Conservation (phyloP, 30 jellyfish, hydroid and myxozoan genomes). For the Turritopsis rubra region DNA sequence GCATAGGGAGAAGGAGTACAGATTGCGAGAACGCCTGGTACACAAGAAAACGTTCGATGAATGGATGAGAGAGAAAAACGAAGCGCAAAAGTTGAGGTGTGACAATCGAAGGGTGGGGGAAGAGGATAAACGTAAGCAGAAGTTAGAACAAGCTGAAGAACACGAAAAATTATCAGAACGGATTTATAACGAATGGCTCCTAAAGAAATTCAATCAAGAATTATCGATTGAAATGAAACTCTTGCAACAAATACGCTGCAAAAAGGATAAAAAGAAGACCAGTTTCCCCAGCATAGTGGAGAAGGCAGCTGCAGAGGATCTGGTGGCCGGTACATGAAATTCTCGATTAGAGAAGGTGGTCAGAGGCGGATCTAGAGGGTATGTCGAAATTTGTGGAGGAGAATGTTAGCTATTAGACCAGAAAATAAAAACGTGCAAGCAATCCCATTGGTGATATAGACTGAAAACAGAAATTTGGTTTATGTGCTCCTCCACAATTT, state of each 20-base stretch:
- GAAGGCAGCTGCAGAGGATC: background rate
- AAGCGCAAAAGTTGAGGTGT: slow-evolving; percentile 29
- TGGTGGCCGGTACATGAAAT: too few relatives aligned
- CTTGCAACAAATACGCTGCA: background rate
- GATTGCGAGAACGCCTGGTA: slow-evolving; percentile 28
- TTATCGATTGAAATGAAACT: background rate
- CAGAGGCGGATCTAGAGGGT: too few relatives aligned
- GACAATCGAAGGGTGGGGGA: slow-evolving; percentile 35
- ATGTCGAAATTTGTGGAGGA: too few relatives aligned
- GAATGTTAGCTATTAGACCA: too few relatives aligned
- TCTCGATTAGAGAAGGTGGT: too few relatives aligned
- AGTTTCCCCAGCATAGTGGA: background rate
- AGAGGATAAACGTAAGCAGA: slow-evolving; percentile 35
- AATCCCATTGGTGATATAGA: too few relatives aligned
- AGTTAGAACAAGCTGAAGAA: slow-evolving; percentile 34
- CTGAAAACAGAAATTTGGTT: too few relatives aligned
- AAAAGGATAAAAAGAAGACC: background rate
- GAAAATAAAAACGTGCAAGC: too few relatives aligned
- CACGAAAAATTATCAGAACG: slow-evolving; percentile 27
- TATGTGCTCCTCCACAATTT: too few relatives aligned
- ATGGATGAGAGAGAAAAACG: slow-evolving; percentile 46
- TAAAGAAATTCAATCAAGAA: slow-evolving; percentile 16
- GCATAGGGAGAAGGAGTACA: slow-evolving; percentile 28
- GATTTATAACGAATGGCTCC: slow-evolving; percentile 23
- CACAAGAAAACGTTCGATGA: slow-evolving; percentile 57